Conservation (phyloP, 2,113 vertebrate species). For the Larimichthys polyactis region DNA sequence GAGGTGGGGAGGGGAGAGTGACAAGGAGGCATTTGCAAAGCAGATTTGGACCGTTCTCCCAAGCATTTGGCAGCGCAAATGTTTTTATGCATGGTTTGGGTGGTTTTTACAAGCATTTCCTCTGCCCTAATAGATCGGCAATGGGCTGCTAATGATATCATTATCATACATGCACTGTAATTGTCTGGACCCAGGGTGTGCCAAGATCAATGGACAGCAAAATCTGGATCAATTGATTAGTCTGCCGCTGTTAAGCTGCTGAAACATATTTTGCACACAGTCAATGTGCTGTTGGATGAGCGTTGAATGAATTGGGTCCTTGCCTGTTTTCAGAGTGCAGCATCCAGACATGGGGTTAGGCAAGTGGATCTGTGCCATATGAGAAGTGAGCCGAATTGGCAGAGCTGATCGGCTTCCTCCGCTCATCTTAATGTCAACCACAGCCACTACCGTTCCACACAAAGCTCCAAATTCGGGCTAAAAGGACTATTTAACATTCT, state of each 20-base stretch:
- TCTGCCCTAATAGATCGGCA: conserved; percentile 41
- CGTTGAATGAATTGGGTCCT: conserved; percentile 54
- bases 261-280: conserved; percentile 70
- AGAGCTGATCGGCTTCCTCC: conserved; percentile 36
- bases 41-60: conserved; percentile 60
- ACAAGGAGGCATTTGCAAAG: conserved; percentile 56
- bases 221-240: conserved; percentile 74
- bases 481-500: conserved; percentile 22
- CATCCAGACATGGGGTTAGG: conserved; percentile 60
- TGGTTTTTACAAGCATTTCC: conserved; percentile 44
- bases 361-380: conserved; percentile 59
- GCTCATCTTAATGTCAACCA: conserved; percentile 46
- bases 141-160: conserved; percentile 64
- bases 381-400: conserved; percentile 58
- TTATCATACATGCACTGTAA: conserved; percentile 60
- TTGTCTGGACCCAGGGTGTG: conserved; percentile 45
- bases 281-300: conserved; percentile 52
- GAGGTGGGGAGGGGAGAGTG: conserved; percentile 25
- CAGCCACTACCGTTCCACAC: conserved; percentile 12
- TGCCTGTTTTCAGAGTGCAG: conserved; percentile 58
- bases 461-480: conserved; percentile 28
- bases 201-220: conserved; percentile 72
- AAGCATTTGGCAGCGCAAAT: conserved; percentile 61
- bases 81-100: conserved; percentile 59
- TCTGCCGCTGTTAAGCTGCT: conserved; percentile 62